Evolutionary conservation across 2,113 vertebrate genomes (phyloP).

Genomic region (Excalfactoria chinensis): DNA sequence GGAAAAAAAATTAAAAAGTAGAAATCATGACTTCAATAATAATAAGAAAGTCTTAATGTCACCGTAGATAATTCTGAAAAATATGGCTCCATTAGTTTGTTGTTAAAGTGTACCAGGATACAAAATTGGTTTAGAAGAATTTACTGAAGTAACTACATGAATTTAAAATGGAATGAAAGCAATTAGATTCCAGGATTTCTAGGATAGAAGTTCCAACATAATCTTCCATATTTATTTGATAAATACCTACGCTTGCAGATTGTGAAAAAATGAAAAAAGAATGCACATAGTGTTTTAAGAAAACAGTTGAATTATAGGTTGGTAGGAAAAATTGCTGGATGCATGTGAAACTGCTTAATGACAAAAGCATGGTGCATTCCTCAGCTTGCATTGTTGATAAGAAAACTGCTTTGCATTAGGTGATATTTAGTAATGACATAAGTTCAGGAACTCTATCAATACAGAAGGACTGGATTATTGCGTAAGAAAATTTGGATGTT

Average conservation of each 20-base stretch:
- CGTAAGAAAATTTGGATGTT: not conserved
- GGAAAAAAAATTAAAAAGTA: not conserved
- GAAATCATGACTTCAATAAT: too few relatives aligned
- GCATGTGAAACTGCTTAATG: not conserved
- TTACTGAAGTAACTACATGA: not conserved
- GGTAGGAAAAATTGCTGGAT: not conserved
- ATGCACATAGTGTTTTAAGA: not conserved
- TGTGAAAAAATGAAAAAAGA: not conserved
- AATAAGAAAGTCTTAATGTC: not conserved
- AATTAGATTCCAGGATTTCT: not conserved
- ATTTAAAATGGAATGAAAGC: not conserved
- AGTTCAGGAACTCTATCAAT: not conserved
- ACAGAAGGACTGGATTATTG: not conserved
- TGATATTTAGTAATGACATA: not conserved
- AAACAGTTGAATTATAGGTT: not conserved
- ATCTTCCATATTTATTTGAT: not conserved
- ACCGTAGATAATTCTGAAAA: not conserved
- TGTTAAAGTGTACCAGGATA: not conserved
- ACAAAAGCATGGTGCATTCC: not conserved
- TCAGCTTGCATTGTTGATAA: not conserved
- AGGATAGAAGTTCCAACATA: not conserved
- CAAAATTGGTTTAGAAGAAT: not conserved
- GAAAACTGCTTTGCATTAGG: not conserved
- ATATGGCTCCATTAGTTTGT: accelerated
- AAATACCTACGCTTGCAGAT: not conserved